phyloP scores from a whole-genome alignment of 2,888 invertebrate genomes.

The Syritta pipiens region DNA sequence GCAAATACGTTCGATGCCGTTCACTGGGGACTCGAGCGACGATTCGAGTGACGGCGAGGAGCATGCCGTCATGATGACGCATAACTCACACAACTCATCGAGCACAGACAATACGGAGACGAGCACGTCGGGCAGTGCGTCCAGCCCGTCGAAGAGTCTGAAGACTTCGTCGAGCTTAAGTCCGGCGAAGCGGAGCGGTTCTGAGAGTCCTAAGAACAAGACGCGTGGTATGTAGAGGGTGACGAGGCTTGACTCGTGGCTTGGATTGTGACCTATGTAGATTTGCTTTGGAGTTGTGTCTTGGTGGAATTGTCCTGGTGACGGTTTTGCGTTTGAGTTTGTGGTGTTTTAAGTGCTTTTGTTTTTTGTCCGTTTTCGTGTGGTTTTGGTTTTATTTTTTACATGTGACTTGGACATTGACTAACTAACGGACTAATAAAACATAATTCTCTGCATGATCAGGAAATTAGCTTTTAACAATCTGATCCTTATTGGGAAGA shows the following conservation, averaged over 20 bases:
- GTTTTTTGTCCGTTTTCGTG: not conserved
- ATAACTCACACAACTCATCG: slow-evolving; percentile 79
- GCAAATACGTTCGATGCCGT: slow-evolving; percentile 97
- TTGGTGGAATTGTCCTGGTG: slow-evolving; percentile 44
- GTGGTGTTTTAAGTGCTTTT: not conserved
- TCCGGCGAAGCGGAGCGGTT: slow-evolving; percentile 91
- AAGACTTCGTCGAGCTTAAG: slow-evolving; percentile 92
- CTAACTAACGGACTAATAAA: no score
- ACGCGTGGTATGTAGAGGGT: slow-evolving; percentile 84
- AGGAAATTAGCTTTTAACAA: no score
- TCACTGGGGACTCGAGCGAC: slow-evolving; percentile 96
- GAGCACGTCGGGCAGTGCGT: slow-evolving; percentile 83
- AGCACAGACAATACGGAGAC: slow-evolving; percentile 82
- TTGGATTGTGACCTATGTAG: slow-evolving; percentile 40
- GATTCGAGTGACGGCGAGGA: slow-evolving; percentile 97
- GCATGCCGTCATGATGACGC: slow-evolving; percentile 79
- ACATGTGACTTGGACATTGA: no score
- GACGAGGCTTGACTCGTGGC: not conserved
- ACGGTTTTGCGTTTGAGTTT: slow-evolving; percentile 8
- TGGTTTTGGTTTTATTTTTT: slow-evolving; percentile 15
- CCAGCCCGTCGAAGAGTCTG: slow-evolving; percentile 91
- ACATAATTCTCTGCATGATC: no score
- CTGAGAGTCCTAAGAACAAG: slow-evolving; percentile 89
- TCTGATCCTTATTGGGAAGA: no score
- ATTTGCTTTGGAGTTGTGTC: slow-evolving; percentile 34